Percentiles rank a stretch among this genome's conserved stretches.
These are phyloP conservation scores for Hypothenemus hampei DNA, from an alignment of 1,140 invertebrate genomes.

Conservation along the genomic window DNA sequence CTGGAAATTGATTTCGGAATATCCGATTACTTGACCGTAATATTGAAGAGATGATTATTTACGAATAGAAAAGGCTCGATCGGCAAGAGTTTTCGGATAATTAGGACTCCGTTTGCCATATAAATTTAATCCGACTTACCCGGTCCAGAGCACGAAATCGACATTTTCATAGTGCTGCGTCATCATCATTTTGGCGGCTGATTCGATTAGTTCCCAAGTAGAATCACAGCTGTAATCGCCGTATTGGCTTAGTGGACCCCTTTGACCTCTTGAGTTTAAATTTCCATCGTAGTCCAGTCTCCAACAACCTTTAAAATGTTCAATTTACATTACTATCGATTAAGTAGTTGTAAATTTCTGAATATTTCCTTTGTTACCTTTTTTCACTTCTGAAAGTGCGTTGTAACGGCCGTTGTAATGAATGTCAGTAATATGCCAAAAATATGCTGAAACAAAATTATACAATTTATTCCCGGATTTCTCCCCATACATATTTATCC, in stretches of 20 bases:
- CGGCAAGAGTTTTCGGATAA: too few relatives aligned
- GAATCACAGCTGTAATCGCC: conserved; percentile 87
- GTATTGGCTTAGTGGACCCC: conserved; percentile 56
- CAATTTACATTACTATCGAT: not conserved
- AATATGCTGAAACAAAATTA: conserved; percentile 70
- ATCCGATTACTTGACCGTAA: too few relatives aligned
- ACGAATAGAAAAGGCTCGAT: too few relatives aligned
- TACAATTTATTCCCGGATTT: not conserved
- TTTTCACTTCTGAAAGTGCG: conserved; percentile 61
- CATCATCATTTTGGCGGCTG: conserved; percentile 77
- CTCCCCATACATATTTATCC: too few relatives aligned
- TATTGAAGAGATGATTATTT: too few relatives aligned
- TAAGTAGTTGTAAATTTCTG: too few relatives aligned
- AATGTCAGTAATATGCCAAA: conserved; percentile 90
- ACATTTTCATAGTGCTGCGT: conserved; percentile 73
- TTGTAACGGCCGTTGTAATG: conserved; percentile 81
- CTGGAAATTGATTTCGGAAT: too few relatives aligned
- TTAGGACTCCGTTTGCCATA: too few relatives aligned
- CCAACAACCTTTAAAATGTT: conserved; percentile 37
- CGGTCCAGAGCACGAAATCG: conserved; percentile 90
- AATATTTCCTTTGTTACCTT: conserved; percentile 59
- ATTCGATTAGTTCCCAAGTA: conserved; percentile 78
- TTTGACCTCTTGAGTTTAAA: conserved; percentile 42
- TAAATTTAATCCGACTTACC: conserved; percentile 70
- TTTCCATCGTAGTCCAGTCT: conserved; percentile 36